Percentiles rank a stretch among this genome's conserved stretches.
Conservation (phyloP, 1,140 invertebrate genomes). For the Maniola jurtina region DNA sequence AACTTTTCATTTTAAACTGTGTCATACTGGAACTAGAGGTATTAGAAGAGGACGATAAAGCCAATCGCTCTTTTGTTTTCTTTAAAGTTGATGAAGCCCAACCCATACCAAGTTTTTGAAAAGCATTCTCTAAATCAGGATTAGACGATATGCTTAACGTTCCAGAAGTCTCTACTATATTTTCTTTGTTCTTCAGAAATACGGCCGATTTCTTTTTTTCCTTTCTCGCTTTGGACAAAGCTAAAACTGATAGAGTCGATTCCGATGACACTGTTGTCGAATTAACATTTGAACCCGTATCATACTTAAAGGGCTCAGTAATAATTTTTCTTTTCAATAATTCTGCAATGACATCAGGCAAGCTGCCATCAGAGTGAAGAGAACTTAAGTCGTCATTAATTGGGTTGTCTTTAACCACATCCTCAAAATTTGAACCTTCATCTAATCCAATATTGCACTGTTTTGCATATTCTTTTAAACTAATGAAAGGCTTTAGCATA, state of each 20-base stretch:
- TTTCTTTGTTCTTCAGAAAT: slow-evolving; percentile 52
- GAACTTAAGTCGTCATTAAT: slow-evolving; percentile 61
- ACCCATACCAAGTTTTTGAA: slow-evolving; percentile 81
- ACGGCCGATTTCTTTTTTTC: slow-evolving; percentile 45
- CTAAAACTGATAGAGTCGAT: slow-evolving; percentile 61
- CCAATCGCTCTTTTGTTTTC: slow-evolving; percentile 82
- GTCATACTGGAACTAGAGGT: slow-evolving; percentile 74
- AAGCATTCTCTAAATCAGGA: slow-evolving; percentile 80
- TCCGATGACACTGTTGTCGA: slow-evolving; percentile 64
- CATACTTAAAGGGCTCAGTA: slow-evolving; percentile 66
- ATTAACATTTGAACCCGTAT: slow-evolving; percentile 60
- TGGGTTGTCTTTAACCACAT: slow-evolving; percentile 44
- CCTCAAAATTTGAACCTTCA: slow-evolving; percentile 54
- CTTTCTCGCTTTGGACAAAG: slow-evolving; percentile 53
- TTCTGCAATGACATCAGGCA: slow-evolving; percentile 73
- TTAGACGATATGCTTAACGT: slow-evolving; percentile 69
- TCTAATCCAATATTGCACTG: slow-evolving; percentile 57
- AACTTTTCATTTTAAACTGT: slow-evolving; percentile 58
- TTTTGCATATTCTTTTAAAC: slow-evolving; percentile 69
- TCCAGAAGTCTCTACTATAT: slow-evolving; percentile 66
- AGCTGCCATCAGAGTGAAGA: slow-evolving; percentile 66
- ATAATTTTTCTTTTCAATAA: slow-evolving; percentile 72
- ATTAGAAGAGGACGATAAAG: slow-evolving; percentile 81
- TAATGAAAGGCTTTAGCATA: slow-evolving; percentile 72
- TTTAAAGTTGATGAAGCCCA: slow-evolving; percentile 84